A percentile compares a stretch with the other conserved stretches of the same genome.
Evolutionary conservation across 2,888 invertebrate species (phyloP).

Genomic region (Heliconius charithonia): DNA sequence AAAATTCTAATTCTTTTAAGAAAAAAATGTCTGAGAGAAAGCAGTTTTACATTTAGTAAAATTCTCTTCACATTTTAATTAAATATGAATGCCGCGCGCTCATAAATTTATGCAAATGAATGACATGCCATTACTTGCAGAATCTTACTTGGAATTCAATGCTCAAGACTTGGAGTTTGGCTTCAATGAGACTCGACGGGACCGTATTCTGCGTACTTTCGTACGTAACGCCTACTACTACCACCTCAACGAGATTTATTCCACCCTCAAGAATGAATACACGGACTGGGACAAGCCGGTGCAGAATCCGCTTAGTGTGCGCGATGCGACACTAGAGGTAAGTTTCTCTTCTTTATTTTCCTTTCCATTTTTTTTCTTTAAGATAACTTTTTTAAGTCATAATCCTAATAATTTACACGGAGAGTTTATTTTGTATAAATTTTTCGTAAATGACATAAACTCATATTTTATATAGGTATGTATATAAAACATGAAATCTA

Average conservation of each 20-base stretch:
- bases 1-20: not conserved
- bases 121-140: constrained; percentile 76
- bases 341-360: constrained; percentile 35
- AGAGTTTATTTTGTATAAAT: not conserved
- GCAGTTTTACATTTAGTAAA: constrained; percentile 32
- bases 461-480: not conserved
- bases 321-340: constrained; percentile 91
- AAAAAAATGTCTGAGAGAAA: constrained; percentile 20
- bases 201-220: constrained; percentile 94
- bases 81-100: constrained; percentile 54
- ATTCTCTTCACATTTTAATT: constrained; percentile 50
- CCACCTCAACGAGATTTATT: constrained; percentile 97
- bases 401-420: not conserved
- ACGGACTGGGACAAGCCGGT: constrained; percentile 97
- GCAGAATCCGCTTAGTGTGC: constrained; percentile 92
- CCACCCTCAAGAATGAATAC: constrained; percentile 96
- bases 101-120: constrained; percentile 70
- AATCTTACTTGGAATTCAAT: constrained; percentile 92
- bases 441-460: not conserved
- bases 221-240: constrained; percentile 97
- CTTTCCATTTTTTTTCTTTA: no score
- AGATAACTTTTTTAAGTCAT: not conserved
- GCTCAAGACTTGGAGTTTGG: constrained; percentile 95
- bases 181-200: constrained; percentile 93
- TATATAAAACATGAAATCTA: not conserved